phyloP scores from a whole-genome alignment of 92 coral and sea anemone species.

The Bergia puertoricense region DNA sequence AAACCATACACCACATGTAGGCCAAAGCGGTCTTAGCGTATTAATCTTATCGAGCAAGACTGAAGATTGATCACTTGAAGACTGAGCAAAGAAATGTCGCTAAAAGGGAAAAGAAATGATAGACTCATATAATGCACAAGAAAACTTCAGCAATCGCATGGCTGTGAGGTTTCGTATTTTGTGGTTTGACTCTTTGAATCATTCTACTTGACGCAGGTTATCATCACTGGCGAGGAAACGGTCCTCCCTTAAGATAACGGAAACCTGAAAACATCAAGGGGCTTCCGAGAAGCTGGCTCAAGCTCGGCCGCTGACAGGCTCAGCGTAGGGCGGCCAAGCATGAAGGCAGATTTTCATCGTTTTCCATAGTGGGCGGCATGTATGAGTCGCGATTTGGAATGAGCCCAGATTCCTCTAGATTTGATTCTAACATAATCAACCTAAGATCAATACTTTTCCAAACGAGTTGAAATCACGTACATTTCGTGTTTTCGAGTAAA shows the following conservation, averaged over 20 bases:
- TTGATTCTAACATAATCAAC: too few relatives aligned
- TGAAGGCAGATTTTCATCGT: background rate
- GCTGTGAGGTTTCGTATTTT: background rate
- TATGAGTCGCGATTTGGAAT: background rate
- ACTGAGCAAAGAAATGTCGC: background rate
- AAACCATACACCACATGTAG: background rate
- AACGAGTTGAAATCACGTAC: background rate
- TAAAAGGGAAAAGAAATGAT: background rate
- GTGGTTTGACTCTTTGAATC: background rate
- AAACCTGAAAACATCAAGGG: conserved; percentile 5
- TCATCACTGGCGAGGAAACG: background rate
- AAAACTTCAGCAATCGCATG: background rate
- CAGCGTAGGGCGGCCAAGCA: background rate
- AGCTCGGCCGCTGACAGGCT: background rate
- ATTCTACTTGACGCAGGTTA: conserved; percentile 11
- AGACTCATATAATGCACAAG: background rate
- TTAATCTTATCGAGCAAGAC: background rate
- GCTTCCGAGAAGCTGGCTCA: conserved; percentile 6
- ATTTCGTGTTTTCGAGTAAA: too few relatives aligned
- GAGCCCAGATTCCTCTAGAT: background rate
- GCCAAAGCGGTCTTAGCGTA: background rate
- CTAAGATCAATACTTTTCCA: too few relatives aligned
- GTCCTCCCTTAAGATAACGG: background rate
- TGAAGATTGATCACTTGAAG: background rate
- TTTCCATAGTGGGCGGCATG: background rate